Conservation (phyloP, 2,888 invertebrate genomes). For the Hydrotaea cyrtoneurina region DNA sequence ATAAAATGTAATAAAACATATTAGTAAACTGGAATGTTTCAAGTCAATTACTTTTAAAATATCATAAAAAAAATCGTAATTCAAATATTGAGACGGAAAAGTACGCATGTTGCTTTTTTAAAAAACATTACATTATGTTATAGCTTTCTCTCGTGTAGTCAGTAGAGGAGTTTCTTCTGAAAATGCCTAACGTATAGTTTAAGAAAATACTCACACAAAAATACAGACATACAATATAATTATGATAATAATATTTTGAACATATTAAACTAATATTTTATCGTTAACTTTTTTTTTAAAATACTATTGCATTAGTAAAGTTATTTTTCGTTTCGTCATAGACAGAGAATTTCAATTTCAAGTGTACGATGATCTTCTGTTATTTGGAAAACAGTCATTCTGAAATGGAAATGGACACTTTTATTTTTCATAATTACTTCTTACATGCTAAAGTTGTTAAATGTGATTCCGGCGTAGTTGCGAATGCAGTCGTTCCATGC, state of each 20-base stretch:
- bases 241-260: slow-evolving; percentile 54
- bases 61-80: neutral
- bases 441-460: too few relatives aligned
- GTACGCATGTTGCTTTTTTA: slow-evolving; percentile 10
- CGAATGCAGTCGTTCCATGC: too few relatives aligned
- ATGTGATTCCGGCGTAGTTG: too few relatives aligned
- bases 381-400: neutral
- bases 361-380: neutral
- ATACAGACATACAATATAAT: slow-evolving; percentile 61
- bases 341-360: slow-evolving; percentile 26
- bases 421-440: too few relatives aligned
- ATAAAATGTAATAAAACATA: neutral
- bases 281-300: slow-evolving; percentile 43
- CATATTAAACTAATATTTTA: slow-evolving; percentile 57
- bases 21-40: slow-evolving; percentile 8
- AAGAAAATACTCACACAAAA: slow-evolving; percentile 62
- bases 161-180: neutral
- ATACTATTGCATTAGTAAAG: slow-evolving; percentile 53
- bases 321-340: slow-evolving; percentile 29
- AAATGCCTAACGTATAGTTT: slow-evolving; percentile 52
- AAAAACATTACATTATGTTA: neutral
- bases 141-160: neutral
- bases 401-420: neutral
- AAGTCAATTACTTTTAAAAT: neutral
- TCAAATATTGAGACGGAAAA: slow-evolving; percentile 63